Evolutionary conservation across 2,113 vertebrate species (phyloP).

Genomic region (Calidris pugnax): DNA sequence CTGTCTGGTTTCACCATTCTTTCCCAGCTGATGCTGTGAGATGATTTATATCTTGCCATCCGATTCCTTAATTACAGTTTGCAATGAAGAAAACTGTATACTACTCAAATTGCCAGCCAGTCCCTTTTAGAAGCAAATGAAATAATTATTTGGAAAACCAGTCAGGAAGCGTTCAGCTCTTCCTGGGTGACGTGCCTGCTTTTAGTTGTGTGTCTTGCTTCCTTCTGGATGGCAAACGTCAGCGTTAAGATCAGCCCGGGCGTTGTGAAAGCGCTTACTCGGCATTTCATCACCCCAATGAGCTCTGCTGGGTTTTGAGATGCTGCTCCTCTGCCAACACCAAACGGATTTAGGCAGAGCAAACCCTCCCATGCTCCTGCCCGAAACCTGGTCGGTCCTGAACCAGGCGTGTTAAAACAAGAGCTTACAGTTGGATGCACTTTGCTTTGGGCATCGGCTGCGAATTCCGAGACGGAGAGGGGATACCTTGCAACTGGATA

Average conservation of each 20-base stretch:
- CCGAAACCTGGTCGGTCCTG: background rate
- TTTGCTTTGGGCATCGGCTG: background rate
- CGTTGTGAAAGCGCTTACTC: background rate
- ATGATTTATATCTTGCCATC: background rate
- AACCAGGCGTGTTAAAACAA: background rate
- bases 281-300: background rate
- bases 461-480: background rate
- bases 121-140: background rate
- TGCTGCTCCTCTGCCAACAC: background rate
- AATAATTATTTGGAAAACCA: slow-evolving; percentile 27
- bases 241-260: background rate
- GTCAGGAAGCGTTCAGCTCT: slow-evolving; percentile 33
- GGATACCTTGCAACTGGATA: slow-evolving; percentile 61
- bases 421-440: background rate
- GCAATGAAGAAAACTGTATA: background rate
- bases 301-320: background rate
- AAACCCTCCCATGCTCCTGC: background rate
- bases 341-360: background rate
- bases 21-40: background rate
- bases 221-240: background rate
- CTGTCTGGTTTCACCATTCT: background rate
- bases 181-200: background rate
- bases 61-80: slow-evolving; percentile 5
- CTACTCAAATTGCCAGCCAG: background rate
- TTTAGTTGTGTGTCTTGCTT: background rate